Evolutionary conservation across 2,797 vertebrate species (phyloP).

Genomic region (Sandelia bainsii): DNA sequence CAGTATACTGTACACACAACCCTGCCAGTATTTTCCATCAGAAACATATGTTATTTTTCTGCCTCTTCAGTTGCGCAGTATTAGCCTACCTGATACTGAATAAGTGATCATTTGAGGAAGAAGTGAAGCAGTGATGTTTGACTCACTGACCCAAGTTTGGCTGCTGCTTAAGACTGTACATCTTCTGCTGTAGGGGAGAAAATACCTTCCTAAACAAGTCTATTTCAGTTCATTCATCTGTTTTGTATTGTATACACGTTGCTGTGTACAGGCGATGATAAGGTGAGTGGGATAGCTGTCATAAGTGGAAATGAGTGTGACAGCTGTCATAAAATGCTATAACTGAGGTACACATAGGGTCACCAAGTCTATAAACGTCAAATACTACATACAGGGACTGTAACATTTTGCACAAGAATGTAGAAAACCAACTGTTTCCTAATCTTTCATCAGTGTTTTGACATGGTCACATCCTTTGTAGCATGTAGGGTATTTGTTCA

Average conservation of each 20-base stretch:
- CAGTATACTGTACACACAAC: background rate
- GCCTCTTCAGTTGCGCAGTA: background rate
- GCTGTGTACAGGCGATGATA: conserved; percentile 19
- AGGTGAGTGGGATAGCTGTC: background rate
- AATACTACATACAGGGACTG: background rate
- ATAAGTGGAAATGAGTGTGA: background rate
- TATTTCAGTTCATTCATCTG: conserved; percentile 31
- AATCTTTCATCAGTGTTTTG: conserved; percentile 15
- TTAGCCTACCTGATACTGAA: conserved; percentile 5
- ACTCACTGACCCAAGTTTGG: conserved; percentile 50
- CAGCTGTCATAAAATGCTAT: conserved; percentile 35
- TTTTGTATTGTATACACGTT: conserved; percentile 42
- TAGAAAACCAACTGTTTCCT: conserved; percentile 11
- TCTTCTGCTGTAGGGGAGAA: conserved; percentile 40
- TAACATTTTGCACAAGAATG: conserved; percentile 1
- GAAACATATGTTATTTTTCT: conserved; percentile 11
- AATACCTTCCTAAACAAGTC: conserved; percentile 23
- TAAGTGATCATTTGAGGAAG: conserved; percentile 23
- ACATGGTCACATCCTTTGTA: conserved; percentile 1
- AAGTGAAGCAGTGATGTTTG: conserved; percentile 27
- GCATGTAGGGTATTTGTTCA: background rate
- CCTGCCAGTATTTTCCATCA: background rate
- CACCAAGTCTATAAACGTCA: background rate
- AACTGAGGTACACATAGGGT: conserved; percentile 8
- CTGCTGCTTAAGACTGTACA: conserved; percentile 32